Base-by-base conservation (phyloP, 2,797 vertebrate species). In the Taeniopygia guttata region DNA sequence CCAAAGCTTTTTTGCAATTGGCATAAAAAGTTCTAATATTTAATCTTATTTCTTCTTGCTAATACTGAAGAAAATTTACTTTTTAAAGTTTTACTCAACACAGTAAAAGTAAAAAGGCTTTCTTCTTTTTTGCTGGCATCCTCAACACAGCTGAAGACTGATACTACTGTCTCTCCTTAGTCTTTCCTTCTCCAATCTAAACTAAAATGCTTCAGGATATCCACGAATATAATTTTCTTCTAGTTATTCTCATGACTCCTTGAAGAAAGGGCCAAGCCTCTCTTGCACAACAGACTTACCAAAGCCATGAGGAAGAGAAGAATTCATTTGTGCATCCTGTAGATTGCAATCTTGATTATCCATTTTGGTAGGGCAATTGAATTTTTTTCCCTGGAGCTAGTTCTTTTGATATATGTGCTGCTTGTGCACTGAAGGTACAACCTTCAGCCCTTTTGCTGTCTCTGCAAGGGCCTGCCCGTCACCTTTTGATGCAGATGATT, bases 321-420 rank as follows among this genome's bases (percentile, higher is more conserved):
- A 78, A 63, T 36, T 63, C 0, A 27, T 70, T 48, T 63, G 4
- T 36, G 15, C 6, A 27, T 63, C 8, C 18, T 6, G 7, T 23
- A 32, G 36, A 49, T 49, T 11, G 19, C 23, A 36, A 12, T 13
- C 42, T 36, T 63, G 66, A 30, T 36, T 22, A 34, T 25, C 12
- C 5, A 9, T 48, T 62, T 49, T 32, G 5, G 49, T 23, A 43
- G 15, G 26, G 5, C 21, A 56, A 13, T 13, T 32, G 18, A 62
- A 9, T 11, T 46, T 45, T 83, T 56, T 42, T 26, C 5, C 2
- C 30, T 34, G 49, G 7, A 55, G 42, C 21, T 27, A 13, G 21
- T 13, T 42, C 1, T 56, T 70, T 16, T 27, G 10, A 49, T 7
- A 5, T 13, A 34, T 7, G 7, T 0, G 0, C 15, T 48, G 26